Evolutionary conservation across 2,797 vertebrate species (phyloP).

Genomic region (Melanotaenia maccullochi): DNA sequence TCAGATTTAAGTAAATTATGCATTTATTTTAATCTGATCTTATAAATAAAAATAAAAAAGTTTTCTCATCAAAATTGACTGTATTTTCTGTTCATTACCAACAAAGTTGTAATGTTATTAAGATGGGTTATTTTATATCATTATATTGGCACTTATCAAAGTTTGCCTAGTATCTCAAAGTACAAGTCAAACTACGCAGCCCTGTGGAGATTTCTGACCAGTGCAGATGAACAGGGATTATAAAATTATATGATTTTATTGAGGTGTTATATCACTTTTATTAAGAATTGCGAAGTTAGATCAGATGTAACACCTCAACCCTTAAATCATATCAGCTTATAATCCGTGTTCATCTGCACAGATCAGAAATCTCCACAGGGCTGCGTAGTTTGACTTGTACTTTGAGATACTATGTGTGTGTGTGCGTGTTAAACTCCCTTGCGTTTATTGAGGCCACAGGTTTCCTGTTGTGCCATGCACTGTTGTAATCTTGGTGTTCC

Average conservation of each 20-base stretch:
- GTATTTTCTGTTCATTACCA: background rate
- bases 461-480: conserved; percentile 5
- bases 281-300: background rate
- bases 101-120: background rate
- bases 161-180: background rate
- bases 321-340: background rate
- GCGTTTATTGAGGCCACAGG: background rate
- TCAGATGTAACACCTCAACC: background rate
- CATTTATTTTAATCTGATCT: conserved; percentile 18
- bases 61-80: background rate
- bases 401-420: no score
- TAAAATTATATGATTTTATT: background rate
- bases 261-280: background rate
- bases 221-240: background rate
- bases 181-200: background rate
- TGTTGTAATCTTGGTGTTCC: background rate
- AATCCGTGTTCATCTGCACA: background rate
- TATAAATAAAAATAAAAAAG: background rate
- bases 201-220: background rate
- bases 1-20: background rate
- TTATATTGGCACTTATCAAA: background rate
- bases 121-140: background rate
- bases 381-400: no score
- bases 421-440: background rate
- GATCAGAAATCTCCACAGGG: background rate